Conservation (phyloP, 2,888 invertebrate genomes). For the Incurvaria masculella region DNA sequence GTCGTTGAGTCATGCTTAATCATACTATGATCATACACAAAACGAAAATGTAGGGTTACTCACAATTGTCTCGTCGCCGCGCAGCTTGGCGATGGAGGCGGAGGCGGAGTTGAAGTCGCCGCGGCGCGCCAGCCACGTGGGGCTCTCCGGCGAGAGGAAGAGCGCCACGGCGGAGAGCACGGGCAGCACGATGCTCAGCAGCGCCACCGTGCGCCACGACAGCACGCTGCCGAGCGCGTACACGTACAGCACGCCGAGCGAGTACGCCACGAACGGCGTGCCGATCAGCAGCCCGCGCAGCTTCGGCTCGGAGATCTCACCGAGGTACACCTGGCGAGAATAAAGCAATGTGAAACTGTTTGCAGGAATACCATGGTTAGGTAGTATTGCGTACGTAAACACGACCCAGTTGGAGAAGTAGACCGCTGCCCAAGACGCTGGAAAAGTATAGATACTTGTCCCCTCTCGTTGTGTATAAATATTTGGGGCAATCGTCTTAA, state of each 20-base stretch:
- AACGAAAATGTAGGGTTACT: too few species aligned
- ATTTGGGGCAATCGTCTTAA: too few species aligned
- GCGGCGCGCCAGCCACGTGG: conserved; percentile 67
- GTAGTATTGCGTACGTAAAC: too few species aligned
- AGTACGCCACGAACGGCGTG: conserved; percentile 72
- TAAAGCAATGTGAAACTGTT: too few species aligned
- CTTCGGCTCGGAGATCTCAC: conserved; percentile 72
- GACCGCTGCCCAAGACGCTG: too few species aligned
- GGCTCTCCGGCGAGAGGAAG: conserved; percentile 69
- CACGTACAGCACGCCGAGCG: conserved; percentile 69
- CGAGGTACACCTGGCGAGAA: conserved; percentile 63
- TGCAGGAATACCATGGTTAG: too few species aligned
- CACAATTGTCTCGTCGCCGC: conserved; percentile 58
- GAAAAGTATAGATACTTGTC: too few species aligned
- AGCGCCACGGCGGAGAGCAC: conserved; percentile 58
- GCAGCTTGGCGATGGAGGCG: conserved; percentile 58
- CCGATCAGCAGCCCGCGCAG: conserved; percentile 66
- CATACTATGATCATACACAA: neutral
- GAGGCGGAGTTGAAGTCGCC: conserved; percentile 54
- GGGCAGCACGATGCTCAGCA: conserved; percentile 60
- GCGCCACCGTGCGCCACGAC: conserved; percentile 69
- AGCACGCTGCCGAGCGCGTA: conserved; percentile 68
- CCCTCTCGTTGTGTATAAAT: too few species aligned
- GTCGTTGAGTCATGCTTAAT: conserved; percentile 1
- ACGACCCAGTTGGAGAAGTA: too few species aligned